A percentile compares a stretch with the other conserved stretches of the same genome.
Evolutionary conservation across 2,113 vertebrate genomes (phyloP).

Genomic region (Bagarius yarrelli): DNA sequence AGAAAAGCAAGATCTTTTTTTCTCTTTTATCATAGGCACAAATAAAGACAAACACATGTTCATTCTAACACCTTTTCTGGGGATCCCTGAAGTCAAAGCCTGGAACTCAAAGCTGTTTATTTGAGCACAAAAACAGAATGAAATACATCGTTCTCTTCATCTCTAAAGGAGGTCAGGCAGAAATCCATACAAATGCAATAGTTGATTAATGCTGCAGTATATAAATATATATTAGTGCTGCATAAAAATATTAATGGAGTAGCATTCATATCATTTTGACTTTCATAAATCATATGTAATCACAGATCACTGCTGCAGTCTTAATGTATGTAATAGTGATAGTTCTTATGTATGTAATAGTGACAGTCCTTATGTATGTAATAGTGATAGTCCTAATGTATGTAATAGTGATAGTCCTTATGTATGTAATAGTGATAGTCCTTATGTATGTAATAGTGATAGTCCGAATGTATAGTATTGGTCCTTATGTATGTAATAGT

Average conservation of each 20-base stretch:
- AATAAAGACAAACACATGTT: constrained; percentile 29
- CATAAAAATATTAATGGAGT: background rate
- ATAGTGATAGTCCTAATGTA: too few species aligned
- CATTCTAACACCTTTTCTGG: background rate
- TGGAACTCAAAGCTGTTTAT: constrained; percentile 19
- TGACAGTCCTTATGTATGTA: too few species aligned
- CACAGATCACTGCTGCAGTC: background rate
- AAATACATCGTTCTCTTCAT: background rate
- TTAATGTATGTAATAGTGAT: too few species aligned
- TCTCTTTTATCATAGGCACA: background rate
- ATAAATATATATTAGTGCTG: background rate
- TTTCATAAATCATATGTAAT: background rate
- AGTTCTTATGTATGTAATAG: too few species aligned
- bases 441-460: too few species aligned
- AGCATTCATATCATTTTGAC: background rate
- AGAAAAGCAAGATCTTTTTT: constrained; percentile 22
- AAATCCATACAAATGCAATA: background rate
- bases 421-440: too few species aligned
- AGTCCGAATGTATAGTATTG: too few species aligned
- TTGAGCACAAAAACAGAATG: background rate
- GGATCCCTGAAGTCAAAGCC: constrained; percentile 13
- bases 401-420: too few species aligned
- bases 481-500: too few species aligned
- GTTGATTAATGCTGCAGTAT: background rate
- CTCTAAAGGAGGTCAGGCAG: background rate